Evolutionary conservation across 1,140 invertebrate species (phyloP), one percentile per base, ranked within the genome.

Genomic region (Adoxophyes honmai): DNA sequence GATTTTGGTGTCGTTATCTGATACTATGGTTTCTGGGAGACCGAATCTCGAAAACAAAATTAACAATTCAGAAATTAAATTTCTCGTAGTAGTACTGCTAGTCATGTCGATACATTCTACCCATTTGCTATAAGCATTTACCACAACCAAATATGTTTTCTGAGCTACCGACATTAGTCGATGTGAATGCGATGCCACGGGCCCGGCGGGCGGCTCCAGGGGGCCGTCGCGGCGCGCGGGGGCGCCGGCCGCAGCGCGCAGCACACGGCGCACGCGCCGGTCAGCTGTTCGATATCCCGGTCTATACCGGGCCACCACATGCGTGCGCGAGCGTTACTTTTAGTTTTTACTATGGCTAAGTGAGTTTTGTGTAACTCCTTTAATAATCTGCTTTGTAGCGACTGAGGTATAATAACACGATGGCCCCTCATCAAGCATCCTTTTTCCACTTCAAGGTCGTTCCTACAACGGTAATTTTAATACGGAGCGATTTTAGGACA

Each of bases 341-440:
- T 37, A 66, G 66, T 66, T 56, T 51, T 28, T 6, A 52, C 57
- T 62, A 53, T 44, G 60, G 67, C 8, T 58, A 10, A 51, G 64
- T 62, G 60, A 48, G 54, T 14, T 10, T 21, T 34, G 56, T 52
- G 59, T 63, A 64, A 33, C 13, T 54, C 52, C 9, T n/a, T n/a
- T n/a, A n/a, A n/a, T n/a, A n/a, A n/a, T n/a, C n/a, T n/a, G n/a
- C n/a, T n/a, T n/a, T n/a, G 2, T n/a, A 54, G n/a, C 34, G 37
- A 14, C n/a, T 15, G 34, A 66, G 66, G 53, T 34, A 60, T 64
- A 57, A 64, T 57, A 14, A 66, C 7, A 15, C 15, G 1, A 54
- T 34, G n/a, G n/a, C n/a, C n/a, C n/a, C n/a, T n/a, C n/a, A n/a
- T n/a, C n/a, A n/a, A n/a, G n/a, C n/a, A n/a, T n/a, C n/a, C n/a